Percentiles rank a stretch among this genome's conserved stretches.
Conservation (phyloP, 2,888 invertebrate species). For the Physocephala rufipes region DNA sequence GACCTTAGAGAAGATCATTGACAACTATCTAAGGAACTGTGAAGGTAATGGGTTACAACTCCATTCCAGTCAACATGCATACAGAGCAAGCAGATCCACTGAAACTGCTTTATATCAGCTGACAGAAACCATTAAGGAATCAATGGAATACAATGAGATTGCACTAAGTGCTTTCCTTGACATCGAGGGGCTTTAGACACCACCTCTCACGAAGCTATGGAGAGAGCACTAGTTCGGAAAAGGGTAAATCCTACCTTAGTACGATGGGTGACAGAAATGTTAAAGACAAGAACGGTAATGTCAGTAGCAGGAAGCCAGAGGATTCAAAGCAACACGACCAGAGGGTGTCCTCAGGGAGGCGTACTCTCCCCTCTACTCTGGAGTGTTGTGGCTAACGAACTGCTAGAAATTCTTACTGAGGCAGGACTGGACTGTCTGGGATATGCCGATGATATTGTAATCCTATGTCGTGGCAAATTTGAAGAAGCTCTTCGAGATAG, state of each 20-base stretch:
- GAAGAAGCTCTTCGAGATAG: too few relatives aligned
- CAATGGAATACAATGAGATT: neutral
- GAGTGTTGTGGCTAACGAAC: neutral
- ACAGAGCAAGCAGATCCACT: neutral
- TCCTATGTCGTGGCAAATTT: too few relatives aligned
- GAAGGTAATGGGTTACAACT: neutral
- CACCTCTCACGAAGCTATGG: neutral
- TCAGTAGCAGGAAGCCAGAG: neutral
- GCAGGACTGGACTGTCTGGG: neutral
- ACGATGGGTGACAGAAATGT: neutral
- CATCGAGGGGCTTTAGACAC: constrained; percentile 8
- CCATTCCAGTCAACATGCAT: neutral
- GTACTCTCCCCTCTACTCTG: neutral
- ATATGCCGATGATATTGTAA: neutral
- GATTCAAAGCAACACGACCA: neutral
- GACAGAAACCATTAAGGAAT: neutral
- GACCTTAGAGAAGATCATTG: neutral
- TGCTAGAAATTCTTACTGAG: neutral
- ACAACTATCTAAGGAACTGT: neutral
- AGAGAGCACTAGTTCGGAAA: neutral
- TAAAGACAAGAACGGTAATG: neutral
- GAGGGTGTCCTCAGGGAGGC: neutral
- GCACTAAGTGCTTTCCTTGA: neutral
- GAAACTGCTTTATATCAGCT: neutral
- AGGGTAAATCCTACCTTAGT: neutral